These are phyloP conservation scores for Cinclus mexicanus DNA, from an alignment of 2,113 vertebrate genomes.

Conservation along the genomic window DNA sequence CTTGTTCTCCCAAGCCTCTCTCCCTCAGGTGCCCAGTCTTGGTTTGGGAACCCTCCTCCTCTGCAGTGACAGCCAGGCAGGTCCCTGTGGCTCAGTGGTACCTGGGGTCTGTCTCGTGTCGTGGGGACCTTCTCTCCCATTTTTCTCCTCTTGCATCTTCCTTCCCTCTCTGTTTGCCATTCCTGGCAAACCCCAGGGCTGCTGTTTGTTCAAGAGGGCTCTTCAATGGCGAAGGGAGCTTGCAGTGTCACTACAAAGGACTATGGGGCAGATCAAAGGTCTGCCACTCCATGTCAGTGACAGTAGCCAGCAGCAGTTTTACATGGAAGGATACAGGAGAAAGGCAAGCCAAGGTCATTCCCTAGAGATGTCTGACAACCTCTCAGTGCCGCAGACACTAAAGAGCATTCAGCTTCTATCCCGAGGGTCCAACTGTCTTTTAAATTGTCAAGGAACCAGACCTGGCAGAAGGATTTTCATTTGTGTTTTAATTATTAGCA, in stretches of 20 bases:
- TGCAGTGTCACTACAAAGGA: background rate
- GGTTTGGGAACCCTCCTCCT: background rate
- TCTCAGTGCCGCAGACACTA: background rate
- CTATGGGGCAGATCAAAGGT: background rate
- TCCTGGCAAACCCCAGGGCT: background rate
- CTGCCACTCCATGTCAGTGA: background rate
- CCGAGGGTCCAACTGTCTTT: background rate
- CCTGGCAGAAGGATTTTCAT: background rate
- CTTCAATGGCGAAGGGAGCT: background rate
- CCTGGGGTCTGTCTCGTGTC: fast-evolving
- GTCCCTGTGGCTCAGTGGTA: background rate
- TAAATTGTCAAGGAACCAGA: background rate
- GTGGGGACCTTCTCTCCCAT: background rate
- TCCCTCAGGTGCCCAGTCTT: fast-evolving
- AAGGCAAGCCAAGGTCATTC: background rate
- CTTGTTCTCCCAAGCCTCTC: background rate
- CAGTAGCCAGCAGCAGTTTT: background rate
- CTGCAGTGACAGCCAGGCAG: background rate
- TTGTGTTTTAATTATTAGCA: background rate
- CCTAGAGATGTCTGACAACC: background rate
- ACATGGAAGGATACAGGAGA: background rate
- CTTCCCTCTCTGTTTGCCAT: background rate
- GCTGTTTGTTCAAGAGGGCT: background rate
- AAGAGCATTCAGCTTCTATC: background rate
- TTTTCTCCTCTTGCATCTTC: background rate